Evolutionary conservation across 2,888 invertebrate species (phyloP), one percentile per base, ranked within the genome.

Genomic region (Vesta saturnalis): DNA sequence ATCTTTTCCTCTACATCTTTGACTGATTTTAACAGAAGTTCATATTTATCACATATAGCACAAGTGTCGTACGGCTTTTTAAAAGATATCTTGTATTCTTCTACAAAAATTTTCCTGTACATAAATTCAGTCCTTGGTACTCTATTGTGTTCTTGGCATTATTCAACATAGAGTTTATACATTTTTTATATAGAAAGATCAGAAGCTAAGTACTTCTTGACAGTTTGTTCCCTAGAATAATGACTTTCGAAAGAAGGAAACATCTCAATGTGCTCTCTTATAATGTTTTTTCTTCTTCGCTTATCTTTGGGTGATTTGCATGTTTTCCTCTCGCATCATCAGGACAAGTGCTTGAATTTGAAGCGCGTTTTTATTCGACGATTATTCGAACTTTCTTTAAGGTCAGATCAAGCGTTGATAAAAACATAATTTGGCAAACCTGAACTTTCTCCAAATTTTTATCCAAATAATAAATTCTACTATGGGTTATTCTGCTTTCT

Each of bases 41-140:
- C 22, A 16, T 6, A 14, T 35, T 30, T 30, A 19, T 61, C 52
- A 12, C 60, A 61, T 4, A 6, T 61, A 10, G 52, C 52, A n/a
- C 60, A 61, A 3, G 60, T 61, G 18, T 61, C 60, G 14, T 47
- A n/a, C n/a, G n/a, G n/a, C n/a, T 60, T 21, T 12, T 10, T n/a
- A 30, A 52, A 21, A 22, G n/a, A 23, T 30, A 61, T 12, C 14
- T 52, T 61, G 21, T 30, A 61, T 3, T 54, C 19, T 39, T 61
- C 52, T 6, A 16, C 35, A 14, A 61, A 61, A 8, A 61, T 52
- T 54, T 54, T 61, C 23, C 54, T 49, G 52, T 61, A 61, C 8
- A 23, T n/a, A 5, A 30, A 22, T 14, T 54, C 18, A 12, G 16
- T 52, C 35, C 15, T 5, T 14, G 30, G 30, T 1, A 23, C 14